A percentile compares a stretch with the other conserved stretches of the same genome.
Evolutionary conservation across 64 coral and sea anemone genomes (phyloP).

Genomic region (Astreopora myriophthalma): DNA sequence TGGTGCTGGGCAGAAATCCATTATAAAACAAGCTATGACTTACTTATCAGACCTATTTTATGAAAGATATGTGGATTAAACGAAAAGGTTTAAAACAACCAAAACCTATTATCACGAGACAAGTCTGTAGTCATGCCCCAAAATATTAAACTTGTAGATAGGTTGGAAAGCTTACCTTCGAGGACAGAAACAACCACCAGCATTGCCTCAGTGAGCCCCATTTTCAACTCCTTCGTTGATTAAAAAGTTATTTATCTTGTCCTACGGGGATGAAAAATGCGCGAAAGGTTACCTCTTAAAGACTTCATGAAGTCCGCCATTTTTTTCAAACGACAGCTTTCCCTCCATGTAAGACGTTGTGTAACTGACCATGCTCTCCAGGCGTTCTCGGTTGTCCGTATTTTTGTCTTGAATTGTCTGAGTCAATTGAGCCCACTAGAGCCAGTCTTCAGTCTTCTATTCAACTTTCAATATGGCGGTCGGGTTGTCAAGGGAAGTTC

Average conservation of each 20-base stretch:
- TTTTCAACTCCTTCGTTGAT: neutral
- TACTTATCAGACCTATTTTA: too few relatives aligned
- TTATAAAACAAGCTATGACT: too few relatives aligned
- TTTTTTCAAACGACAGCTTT: neutral
- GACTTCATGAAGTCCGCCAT: conserved; percentile 55
- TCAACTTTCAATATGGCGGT: conserved; percentile 19
- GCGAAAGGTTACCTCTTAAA: neutral
- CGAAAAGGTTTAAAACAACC: too few relatives aligned
- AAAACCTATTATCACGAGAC: too few relatives aligned
- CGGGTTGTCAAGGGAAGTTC: neutral
- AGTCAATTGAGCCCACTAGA: too few relatives aligned
- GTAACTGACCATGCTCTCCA: neutral
- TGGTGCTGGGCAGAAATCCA: too few relatives aligned
- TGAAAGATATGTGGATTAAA: too few relatives aligned
- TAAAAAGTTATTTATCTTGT: neutral
- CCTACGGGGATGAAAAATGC: neutral
- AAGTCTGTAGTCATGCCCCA: too few relatives aligned
- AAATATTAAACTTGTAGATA: too few relatives aligned
- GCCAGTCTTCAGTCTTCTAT: neutral
- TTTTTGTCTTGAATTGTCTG: neutral
- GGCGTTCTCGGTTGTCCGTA: neutral
- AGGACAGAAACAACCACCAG: conserved; percentile 90
- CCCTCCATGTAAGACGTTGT: neutral
- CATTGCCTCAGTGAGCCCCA: conserved; percentile 88
- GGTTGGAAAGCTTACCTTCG: conserved; percentile 82